A percentile compares a stretch with the other conserved stretches of the same genome.
Evolutionary conservation across 2,113 vertebrate genomes (phyloP).

Genomic region (Antechinus stuartii): DNA sequence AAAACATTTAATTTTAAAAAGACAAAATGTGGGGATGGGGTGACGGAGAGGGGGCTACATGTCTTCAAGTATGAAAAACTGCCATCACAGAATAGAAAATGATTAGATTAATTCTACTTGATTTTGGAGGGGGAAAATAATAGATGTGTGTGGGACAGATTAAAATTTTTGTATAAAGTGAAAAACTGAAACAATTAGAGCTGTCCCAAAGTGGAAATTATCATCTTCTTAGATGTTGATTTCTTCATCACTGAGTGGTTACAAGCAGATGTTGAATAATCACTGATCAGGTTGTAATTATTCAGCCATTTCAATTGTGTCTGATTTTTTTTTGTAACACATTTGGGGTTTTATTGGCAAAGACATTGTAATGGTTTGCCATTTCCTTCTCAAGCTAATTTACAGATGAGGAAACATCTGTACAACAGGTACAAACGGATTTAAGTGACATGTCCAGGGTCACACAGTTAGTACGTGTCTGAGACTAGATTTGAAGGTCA

Average conservation of each 20-base stretch:
- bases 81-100: neutral
- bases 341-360: neutral
- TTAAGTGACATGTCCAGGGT: neutral
- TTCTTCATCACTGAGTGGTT: neutral
- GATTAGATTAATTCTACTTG: neutral
- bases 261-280: neutral
- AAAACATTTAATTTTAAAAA: neutral
- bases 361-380: neutral
- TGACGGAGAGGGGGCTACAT: neutral
- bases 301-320: neutral
- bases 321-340: neutral
- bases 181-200: neutral
- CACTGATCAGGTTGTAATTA: neutral
- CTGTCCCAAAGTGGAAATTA: neutral
- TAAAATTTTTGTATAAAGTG: neutral
- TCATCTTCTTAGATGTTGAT: neutral
- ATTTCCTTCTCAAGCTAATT: neutral
- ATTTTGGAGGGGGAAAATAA: neutral
- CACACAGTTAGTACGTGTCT: neutral
- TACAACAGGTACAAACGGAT: neutral
- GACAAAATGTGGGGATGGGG: neutral
- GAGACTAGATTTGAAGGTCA: neutral
- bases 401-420: neutral
- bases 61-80: neutral
- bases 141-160: neutral